Percentiles rank a stretch among this genome's conserved stretches.
These are phyloP conservation scores for Caenorhabditis sulstoni DNA, from an alignment of 2,888 invertebrate species.

Conservation along the genomic window DNA sequence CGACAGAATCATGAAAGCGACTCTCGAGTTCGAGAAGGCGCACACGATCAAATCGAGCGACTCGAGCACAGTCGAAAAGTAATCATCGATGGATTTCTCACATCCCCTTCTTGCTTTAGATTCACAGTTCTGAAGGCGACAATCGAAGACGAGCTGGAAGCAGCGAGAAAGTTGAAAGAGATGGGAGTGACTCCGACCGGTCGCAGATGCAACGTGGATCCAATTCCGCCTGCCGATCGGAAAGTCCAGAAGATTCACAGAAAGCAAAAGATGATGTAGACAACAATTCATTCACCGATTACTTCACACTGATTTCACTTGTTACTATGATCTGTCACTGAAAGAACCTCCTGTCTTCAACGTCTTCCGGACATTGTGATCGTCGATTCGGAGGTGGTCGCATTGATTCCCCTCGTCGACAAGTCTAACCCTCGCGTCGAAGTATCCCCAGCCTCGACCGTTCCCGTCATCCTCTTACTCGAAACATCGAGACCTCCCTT, in stretches of 20 bases:
- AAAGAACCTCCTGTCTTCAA: no score
- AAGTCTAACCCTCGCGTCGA: no score
- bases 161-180: constrained; percentile 32
- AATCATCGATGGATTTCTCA: not conserved
- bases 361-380: not conserved
- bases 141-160: constrained; percentile 41
- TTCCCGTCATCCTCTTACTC: no score
- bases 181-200: constrained; percentile 23
- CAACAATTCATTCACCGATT: not conserved
- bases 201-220: constrained; percentile 40
- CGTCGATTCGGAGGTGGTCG: not conserved
- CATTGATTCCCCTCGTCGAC: not conserved
- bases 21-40: constrained; percentile 29
- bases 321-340: no score
- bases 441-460: not conserved
- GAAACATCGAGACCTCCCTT: no score
- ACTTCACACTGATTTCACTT: not conserved
- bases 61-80: constrained; percentile 12
- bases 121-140: constrained; percentile 33
- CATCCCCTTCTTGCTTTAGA: constrained; percentile 1
- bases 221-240: constrained; percentile 50
- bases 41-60: constrained; percentile 36
- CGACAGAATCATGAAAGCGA: constrained; percentile 45
- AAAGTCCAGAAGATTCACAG: constrained; percentile 38
- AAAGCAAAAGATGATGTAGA: not conserved